A percentile compares a stretch with the other conserved stretches of the same genome.
Conservation (phyloP, 1,140 invertebrate genomes). For the Danaus plexippus region DNA sequence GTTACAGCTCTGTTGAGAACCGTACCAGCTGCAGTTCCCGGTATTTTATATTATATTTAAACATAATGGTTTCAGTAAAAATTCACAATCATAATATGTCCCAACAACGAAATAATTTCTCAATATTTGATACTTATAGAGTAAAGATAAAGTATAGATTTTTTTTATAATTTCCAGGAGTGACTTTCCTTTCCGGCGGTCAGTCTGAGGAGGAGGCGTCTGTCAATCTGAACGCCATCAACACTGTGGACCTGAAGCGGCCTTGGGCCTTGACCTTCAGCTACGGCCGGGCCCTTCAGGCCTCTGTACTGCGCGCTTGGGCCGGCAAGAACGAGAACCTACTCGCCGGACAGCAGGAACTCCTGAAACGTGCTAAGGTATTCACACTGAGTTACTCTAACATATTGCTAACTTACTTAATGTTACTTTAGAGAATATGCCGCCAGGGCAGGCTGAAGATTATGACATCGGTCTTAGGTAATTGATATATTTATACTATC, state of each 20-base stretch:
- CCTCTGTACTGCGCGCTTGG: constrained; percentile 93
- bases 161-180: constrained; percentile 55
- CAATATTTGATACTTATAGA: neutral
- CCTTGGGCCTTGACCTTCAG: constrained; percentile 97
- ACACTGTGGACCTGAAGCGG: constrained; percentile 81
- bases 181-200: constrained; percentile 95
- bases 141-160: neutral
- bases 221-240: constrained; percentile 94
- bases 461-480: too few species aligned
- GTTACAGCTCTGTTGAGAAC: constrained; percentile 89
- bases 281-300: constrained; percentile 90
- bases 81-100: neutral
- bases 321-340: constrained; percentile 90
- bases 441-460: too few species aligned
- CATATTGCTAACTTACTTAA: too few species aligned
- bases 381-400: too few species aligned
- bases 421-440: too few species aligned
- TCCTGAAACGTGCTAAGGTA: constrained; percentile 92
- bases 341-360: constrained; percentile 85
- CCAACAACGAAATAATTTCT: neutral
- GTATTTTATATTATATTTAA: constrained; percentile 25
- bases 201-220: constrained; percentile 97
- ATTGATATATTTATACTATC: too few species aligned
- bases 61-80: neutral
- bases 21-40: constrained; percentile 92